Evolutionary conservation across 2,888 invertebrate genomes (phyloP), one percentile per base, ranked within the genome.

Genomic region (Perizoma affinitatum): DNA sequence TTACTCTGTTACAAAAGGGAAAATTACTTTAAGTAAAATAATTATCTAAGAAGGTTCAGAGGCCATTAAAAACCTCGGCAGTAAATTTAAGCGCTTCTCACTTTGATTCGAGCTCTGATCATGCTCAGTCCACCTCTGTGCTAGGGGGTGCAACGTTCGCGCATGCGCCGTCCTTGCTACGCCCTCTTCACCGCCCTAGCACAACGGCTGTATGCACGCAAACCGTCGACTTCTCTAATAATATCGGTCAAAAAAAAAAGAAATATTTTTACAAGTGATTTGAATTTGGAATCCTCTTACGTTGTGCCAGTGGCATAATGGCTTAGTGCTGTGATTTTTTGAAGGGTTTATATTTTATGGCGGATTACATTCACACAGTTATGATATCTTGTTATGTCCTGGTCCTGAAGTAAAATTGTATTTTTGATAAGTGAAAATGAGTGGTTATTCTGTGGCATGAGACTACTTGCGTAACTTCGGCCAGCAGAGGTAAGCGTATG

Each of bases 71-170:
- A 45, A 33, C 45, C 10, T 41, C 42, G 34, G 38, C 43, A 47
- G 43, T 53, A 53, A 58, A 42, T 22, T 10, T 38, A 44, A 54
- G 40, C 22, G 38, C 22, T 36, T 45, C 9, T 22, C 43, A 7
- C 46, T 51, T 36, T 36, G 42, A 52, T 47, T 49, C 0, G 36
- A 40, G 40, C 44, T 22, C 22, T 22, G 22, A 11, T 0, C n/a
- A 45, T 4, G n/a, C 33, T 9, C 35, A 69, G 46, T 86, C 46
- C 80, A 61, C 34, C 78, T 78, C 88, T 83, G 86, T 65, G 41
- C 40, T 57, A 72, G 3, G 80, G 87, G 88, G 87, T 84, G 88
- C 82, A 82, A 80, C 60, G 76, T 68, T 68, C 83, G 83, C 88
- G 90, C 86, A 73, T 76, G 87, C 90, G 90, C 88, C 54, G 61